Evolutionary conservation across 2,797 vertebrate species (phyloP).

Genomic region (Thripadectes ignobilis): DNA sequence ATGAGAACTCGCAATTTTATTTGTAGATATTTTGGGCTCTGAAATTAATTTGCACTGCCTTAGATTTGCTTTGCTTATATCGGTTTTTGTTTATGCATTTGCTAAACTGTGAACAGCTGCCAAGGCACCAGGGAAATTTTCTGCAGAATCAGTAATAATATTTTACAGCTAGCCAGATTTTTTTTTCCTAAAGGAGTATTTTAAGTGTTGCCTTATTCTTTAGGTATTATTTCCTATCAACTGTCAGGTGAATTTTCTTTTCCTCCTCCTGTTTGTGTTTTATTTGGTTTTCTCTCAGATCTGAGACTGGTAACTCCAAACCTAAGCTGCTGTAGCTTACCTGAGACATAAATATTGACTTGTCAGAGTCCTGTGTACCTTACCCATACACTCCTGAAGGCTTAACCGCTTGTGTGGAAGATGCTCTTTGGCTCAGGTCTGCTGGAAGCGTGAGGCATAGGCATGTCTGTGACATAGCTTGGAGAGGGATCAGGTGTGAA

Average conservation of each 20-base stretch:
- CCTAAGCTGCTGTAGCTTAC: not conserved
- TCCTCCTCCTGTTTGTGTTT: not conserved
- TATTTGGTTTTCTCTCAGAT: not conserved
- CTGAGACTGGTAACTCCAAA: not conserved
- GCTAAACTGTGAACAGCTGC: not conserved
- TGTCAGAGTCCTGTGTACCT: not conserved
- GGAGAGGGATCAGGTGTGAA: not conserved
- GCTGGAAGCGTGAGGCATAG: not conserved
- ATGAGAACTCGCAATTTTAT: not conserved
- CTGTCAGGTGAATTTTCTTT: not conserved
- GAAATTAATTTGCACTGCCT: not conserved
- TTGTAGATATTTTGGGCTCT: not conserved
- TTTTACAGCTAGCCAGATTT: not conserved
- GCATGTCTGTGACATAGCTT: fast-evolving
- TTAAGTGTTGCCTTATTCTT: not conserved
- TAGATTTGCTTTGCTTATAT: not conserved
- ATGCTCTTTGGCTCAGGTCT: not conserved
- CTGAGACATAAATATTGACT: not conserved
- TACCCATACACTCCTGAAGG: not conserved
- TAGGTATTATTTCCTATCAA: not conserved
- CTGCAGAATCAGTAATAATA: not conserved
- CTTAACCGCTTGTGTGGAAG: not conserved
- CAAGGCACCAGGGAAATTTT: not conserved
- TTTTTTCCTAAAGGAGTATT: not conserved
- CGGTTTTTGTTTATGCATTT: constrained; percentile 4